Evolutionary conservation across 2,113 vertebrate genomes (phyloP).

Genomic region (Fregata magnificens): DNA sequence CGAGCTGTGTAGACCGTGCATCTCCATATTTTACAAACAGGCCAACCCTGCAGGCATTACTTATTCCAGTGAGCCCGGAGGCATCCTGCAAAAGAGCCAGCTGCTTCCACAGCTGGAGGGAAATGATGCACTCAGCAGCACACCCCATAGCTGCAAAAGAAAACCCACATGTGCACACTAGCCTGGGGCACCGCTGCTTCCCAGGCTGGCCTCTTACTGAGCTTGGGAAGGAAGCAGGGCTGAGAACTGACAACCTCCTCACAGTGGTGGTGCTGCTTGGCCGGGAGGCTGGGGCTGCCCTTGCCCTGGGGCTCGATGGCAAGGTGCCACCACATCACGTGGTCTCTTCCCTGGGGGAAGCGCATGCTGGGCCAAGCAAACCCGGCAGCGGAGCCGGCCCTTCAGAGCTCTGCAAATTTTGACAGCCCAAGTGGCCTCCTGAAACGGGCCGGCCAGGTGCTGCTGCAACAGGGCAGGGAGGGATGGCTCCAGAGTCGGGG

Average conservation of each 20-base stretch:
- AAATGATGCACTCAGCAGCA: background rate
- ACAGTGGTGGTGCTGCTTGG: background rate
- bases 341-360: background rate
- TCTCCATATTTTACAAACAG: background rate
- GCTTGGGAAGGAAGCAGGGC: background rate
- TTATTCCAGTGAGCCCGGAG: accelerated
- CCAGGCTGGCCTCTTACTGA: background rate
- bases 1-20: accelerated
- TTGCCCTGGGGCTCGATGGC: background rate
- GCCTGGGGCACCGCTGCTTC: background rate
- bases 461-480: background rate
- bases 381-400: accelerated
- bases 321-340: background rate
- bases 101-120: background rate
- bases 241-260: background rate
- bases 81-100: background rate
- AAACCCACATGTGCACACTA: background rate
- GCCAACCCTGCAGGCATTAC: background rate
- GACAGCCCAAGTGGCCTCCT: background rate
- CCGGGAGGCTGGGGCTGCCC: background rate
- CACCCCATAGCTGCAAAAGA: background rate
- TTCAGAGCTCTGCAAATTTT: background rate
- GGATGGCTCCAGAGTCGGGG: background rate
- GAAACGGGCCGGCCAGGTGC: background rate
- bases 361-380: background rate